Base-by-base conservation (phyloP, 1,140 invertebrate genomes). In the Ostrea edulis region DNA sequence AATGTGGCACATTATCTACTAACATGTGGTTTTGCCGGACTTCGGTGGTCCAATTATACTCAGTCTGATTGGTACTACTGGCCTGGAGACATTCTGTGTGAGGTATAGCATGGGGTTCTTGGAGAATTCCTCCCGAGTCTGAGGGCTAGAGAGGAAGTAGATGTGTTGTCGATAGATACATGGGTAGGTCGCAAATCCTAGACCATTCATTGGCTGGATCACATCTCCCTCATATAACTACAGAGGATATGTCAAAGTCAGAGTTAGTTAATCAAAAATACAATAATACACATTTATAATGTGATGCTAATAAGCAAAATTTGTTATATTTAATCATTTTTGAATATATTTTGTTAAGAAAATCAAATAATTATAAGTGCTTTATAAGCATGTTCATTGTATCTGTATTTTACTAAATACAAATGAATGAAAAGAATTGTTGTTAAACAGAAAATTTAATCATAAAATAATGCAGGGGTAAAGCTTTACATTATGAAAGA, bases 11-110 rank as follows among this genome's bases (percentile, higher is more conserved):
- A 44, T 44, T 44, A 44, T 2, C 35, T n/a, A 93, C 93, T 93
- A 91, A 95, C 95, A 90, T 84, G 95, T 92, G 5, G 95, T 95
- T 93, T 95, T 95, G 29, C 95, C 95, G 68, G 93, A 93, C 86
- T 95, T 95, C 25, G 95, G 95, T 84, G 95, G 95, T n/a, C 95
- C 95, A 77, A 95, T 91, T 51, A 95, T 92, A 22, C 93, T 93
- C 84, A 95, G 89, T 77, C 92, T 92, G 82, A 95, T 93, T 20
- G 95, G 95, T 20, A 95, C 94, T 14, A 95, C 93, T 52, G 94
- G 93, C 91, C 94, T 94, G 29, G 95, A 93, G 54, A 93, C 92
- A 0, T 92, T 88, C 82, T 94, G 93, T n/a, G 91, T 93, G 8
- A 95, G 88, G 89, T 93, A 95, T 8, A 90, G 90, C 84, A 95